Percentiles rank a stretch among this genome's conserved stretches.
phyloP scores from a whole-genome alignment of 64 coral and sea anemone species.

The Dendrophyllia cribrosa region DNA sequence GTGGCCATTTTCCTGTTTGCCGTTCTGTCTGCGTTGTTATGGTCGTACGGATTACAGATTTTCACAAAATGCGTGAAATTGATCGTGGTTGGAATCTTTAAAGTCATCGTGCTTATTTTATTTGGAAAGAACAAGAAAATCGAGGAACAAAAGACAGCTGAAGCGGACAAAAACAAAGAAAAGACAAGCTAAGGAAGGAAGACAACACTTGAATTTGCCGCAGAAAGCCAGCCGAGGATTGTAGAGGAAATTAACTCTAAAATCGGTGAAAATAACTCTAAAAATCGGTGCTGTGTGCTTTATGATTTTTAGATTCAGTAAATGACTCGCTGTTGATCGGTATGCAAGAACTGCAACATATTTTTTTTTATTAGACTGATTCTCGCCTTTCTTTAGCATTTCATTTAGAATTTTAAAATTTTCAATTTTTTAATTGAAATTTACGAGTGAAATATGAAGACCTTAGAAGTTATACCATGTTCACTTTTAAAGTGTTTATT shows the following conservation, averaged over 20 bases:
- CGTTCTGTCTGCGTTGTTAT: constrained; percentile 2
- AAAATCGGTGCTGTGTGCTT: too few relatives aligned
- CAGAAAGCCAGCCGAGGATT: too few relatives aligned
- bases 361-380: too few relatives aligned
- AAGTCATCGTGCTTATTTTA: constrained; percentile 29
- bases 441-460: neutral
- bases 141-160: neutral
- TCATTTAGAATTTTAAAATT: too few relatives aligned
- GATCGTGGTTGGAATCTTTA: constrained; percentile 7
- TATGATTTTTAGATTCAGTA: too few relatives aligned
- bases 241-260: too few relatives aligned
- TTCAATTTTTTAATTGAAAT: neutral
- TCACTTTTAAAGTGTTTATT: neutral
- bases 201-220: neutral
- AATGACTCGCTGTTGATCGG: too few relatives aligned
- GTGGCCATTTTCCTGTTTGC: constrained; percentile 21
- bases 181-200: constrained; percentile 7
- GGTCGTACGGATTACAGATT: constrained; percentile 42
- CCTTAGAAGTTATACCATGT: neutral
- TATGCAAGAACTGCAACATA: too few relatives aligned
- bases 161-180: neutral
- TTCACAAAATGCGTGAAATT: constrained; percentile 30
- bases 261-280: too few relatives aligned
- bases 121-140: constrained; percentile 22
- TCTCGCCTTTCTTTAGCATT: too few relatives aligned